Percentiles rank a stretch among this genome's conserved stretches.
phyloP scores from a whole-genome alignment of 1,140 invertebrate genomes.

The Pogonomyrmex californicus region DNA sequence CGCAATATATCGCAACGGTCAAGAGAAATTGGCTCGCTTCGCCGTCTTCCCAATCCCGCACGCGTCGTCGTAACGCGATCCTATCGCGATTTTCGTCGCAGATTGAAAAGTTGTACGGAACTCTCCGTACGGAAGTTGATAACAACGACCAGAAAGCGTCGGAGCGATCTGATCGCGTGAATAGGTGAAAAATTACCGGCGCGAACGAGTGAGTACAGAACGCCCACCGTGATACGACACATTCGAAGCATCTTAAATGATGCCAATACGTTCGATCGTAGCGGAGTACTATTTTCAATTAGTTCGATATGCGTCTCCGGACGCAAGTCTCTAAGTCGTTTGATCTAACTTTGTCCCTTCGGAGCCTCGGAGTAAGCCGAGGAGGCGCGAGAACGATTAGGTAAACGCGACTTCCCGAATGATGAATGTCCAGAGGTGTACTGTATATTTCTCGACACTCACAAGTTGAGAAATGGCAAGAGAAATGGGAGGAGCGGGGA shows the following conservation, averaged over 20 bases:
- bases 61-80: slow-evolving; percentile 30
- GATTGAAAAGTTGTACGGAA: slow-evolving; percentile 53
- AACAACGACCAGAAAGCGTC: background rate
- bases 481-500: background rate
- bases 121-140: slow-evolving; percentile 10
- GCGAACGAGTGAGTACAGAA: slow-evolving; percentile 37
- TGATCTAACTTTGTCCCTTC: background rate
- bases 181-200: slow-evolving; percentile 40
- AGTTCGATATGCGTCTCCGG: too few relatives aligned
- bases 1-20: background rate
- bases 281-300: background rate
- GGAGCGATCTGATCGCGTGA: slow-evolving; percentile 45
- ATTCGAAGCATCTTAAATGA: background rate
- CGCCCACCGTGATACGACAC: background rate
- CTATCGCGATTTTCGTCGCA: slow-evolving; percentile 46
- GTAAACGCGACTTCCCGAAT: slow-evolving; percentile 26
- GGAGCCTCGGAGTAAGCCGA: background rate
- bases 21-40: slow-evolving; percentile 65
- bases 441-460: slow-evolving; percentile 41
- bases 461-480: slow-evolving; percentile 15
- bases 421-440: slow-evolving; percentile 22
- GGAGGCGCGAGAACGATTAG: slow-evolving; percentile 36
- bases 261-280: background rate
- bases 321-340: background rate
- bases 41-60: slow-evolving; percentile 45